phyloP scores from a whole-genome alignment of 53 echinoderm and acorn worm genomes.

The Crossaster papposus region DNA sequence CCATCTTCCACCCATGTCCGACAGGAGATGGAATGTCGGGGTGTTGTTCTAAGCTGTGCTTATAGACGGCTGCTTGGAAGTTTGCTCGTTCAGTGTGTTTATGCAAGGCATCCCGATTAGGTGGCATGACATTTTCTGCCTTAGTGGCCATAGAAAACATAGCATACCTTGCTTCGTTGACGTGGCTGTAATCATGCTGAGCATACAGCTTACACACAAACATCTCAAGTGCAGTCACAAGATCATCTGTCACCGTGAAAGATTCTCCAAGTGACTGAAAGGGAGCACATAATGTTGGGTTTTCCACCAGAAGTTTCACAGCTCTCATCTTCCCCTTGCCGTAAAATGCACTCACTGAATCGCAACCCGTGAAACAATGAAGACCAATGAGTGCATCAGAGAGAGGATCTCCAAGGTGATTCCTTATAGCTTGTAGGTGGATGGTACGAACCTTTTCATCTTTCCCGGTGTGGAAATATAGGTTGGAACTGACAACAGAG shows the following conservation, averaged over 20 bases:
- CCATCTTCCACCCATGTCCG: constrained; percentile 56
- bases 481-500: constrained; percentile 21
- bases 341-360: constrained; percentile 63
- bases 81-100: constrained; percentile 46
- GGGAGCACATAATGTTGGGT: neutral
- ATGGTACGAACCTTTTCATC: constrained; percentile 56
- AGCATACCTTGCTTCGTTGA: constrained; percentile 36
- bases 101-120: constrained; percentile 44
- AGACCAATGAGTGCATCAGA: constrained; percentile 60
- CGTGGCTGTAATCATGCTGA: neutral
- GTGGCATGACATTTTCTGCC: constrained; percentile 39
- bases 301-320: constrained; percentile 21
- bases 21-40: constrained; percentile 18
- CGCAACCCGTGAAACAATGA: constrained; percentile 67
- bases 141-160: constrained; percentile 18
- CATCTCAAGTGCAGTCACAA: neutral
- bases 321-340: constrained; percentile 68
- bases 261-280: neutral
- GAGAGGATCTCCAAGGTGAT: neutral
- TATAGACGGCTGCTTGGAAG: constrained; percentile 51
- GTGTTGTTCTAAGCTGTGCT: neutral
- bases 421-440: constrained; percentile 24
- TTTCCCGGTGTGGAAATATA: constrained; percentile 69
- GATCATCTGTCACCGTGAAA: neutral
- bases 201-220: constrained; percentile 50